Base-by-base conservation (phyloP, 1,140 invertebrate genomes). In the Dendroctonus valens region DNA sequence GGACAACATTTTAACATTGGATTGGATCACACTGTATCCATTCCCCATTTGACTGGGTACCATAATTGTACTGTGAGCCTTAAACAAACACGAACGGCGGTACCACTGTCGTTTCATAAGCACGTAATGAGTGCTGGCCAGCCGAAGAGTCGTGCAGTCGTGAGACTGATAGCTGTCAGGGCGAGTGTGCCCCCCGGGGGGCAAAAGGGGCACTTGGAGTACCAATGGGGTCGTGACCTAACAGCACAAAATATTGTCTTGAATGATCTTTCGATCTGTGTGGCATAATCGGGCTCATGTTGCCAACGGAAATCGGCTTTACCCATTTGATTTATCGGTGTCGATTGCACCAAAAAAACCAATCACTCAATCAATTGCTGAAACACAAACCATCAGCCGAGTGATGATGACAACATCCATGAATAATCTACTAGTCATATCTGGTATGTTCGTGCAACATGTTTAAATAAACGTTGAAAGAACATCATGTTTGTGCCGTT, bases 111-210 rank as follows among this genome's bases (percentile, higher is more conserved):
- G 58, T 54, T 51, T 67, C 46, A 67, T 67, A 54, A 67, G 54
- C 46, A 55, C 55, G 41, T 57, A 65, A 57, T 58, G 54, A 58
- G 64, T 54, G 37, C 46, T 41, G 64, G 48, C 41, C 41, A 38
- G 39, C 41, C 40, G 42, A n/a, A 39, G 58, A 53, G 50, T 67
- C 65, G 65, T 67, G 65, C 65, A 60, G 58, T 67, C 65, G 65
- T 67, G 65, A 67, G 65, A 67, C 65, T 67, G 65, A 67, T 67
- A 67, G 65, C 65, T 67, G 65, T 67, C 65, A 65, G 63, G 51
- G 62, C 54, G 53, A 53, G 57, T 53, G 58, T 44, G 46, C 41
- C 57, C 65, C 65, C 48, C 41, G 58, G 65, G 65, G 64, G 65
- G 65, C 41, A 39, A 48, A 60, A 60, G 65, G 65, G 65, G 58